Conservation (phyloP, 2,113 vertebrate genomes). For the Plectropomus leopardus region DNA sequence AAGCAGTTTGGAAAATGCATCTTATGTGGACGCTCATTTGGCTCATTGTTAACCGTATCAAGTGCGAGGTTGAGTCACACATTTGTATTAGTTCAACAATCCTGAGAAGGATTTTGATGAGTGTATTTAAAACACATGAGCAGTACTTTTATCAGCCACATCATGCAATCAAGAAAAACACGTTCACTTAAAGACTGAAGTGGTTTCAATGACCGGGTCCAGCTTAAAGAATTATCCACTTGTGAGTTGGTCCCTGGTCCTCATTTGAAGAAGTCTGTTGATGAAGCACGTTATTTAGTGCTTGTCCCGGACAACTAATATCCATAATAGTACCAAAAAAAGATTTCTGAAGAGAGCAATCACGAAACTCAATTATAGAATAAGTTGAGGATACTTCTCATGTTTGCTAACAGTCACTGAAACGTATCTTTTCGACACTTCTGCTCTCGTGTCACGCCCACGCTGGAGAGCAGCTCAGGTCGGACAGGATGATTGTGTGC, state of each 20-base stretch:
- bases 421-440: slow-evolving; percentile 15
- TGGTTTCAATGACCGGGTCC: slow-evolving; percentile 23
- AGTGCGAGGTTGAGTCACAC: neutral
- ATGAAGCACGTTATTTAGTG: slow-evolving; percentile 30
- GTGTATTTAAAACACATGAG: slow-evolving; percentile 21
- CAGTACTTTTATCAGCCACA: slow-evolving; percentile 8
- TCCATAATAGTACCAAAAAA: slow-evolving; percentile 4
- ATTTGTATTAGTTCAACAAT: slow-evolving; percentile 31
- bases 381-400: neutral
- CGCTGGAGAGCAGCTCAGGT: slow-evolving; percentile 35
- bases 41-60: slow-evolving; percentile 37
- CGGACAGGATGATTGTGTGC: slow-evolving; percentile 15
- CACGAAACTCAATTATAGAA: slow-evolving; percentile 21
- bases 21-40: neutral
- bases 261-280: slow-evolving; percentile 32
- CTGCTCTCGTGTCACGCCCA: neutral
- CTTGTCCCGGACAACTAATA: slow-evolving; percentile 30
- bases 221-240: slow-evolving; percentile 49
- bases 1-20: neutral
- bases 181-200: slow-evolving; percentile 38
- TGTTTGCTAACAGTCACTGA: slow-evolving; percentile 15
- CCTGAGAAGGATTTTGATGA: slow-evolving; percentile 27
- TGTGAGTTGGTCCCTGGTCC: slow-evolving; percentile 16
- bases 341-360: slow-evolving; percentile 1
- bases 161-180: slow-evolving; percentile 48